A percentile compares a stretch with the other conserved stretches of the same genome.
These are phyloP conservation scores for Andinoacara biseriatus DNA, from an alignment of 2,113 vertebrate genomes.

Conservation along the genomic window DNA sequence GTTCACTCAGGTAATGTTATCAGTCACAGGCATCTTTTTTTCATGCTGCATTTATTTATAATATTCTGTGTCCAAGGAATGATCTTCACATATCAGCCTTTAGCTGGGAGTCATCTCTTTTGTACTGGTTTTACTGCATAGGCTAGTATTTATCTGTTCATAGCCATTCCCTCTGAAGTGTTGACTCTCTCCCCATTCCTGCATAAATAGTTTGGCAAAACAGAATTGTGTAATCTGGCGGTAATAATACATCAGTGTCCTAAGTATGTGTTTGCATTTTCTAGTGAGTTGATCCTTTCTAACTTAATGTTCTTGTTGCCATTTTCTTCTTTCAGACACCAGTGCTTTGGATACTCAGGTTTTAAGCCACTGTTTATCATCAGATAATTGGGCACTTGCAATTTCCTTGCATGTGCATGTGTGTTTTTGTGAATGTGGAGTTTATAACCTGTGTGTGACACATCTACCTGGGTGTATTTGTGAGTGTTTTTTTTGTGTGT, in stretches of 20 bases:
- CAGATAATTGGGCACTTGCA: constrained; percentile 70
- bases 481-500: constrained; percentile 34
- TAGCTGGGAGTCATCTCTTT: not conserved
- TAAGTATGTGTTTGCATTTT: constrained; percentile 26
- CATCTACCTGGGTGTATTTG: not conserved
- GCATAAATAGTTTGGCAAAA: constrained; percentile 52
- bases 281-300: constrained; percentile 66
- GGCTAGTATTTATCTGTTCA: constrained; percentile 8
- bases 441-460: not conserved
- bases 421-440: constrained; percentile 6
- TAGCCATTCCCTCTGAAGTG: constrained; percentile 16
- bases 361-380: constrained; percentile 78
- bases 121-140: constrained; percentile 5
- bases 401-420: constrained; percentile 81
- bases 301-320: constrained; percentile 82
- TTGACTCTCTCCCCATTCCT: constrained; percentile 43
- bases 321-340: constrained; percentile 93
- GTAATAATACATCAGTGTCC: constrained; percentile 21
- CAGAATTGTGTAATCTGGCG: constrained; percentile 23
- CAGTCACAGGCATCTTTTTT: constrained; percentile 12
- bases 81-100: not conserved
- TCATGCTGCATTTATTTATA: constrained; percentile 3
- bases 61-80: not conserved
- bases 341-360: constrained; percentile 97
- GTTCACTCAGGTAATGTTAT: constrained; percentile 23